Evolutionary conservation across 2,888 invertebrate genomes (phyloP).

Genomic region (Gibbula magus): DNA sequence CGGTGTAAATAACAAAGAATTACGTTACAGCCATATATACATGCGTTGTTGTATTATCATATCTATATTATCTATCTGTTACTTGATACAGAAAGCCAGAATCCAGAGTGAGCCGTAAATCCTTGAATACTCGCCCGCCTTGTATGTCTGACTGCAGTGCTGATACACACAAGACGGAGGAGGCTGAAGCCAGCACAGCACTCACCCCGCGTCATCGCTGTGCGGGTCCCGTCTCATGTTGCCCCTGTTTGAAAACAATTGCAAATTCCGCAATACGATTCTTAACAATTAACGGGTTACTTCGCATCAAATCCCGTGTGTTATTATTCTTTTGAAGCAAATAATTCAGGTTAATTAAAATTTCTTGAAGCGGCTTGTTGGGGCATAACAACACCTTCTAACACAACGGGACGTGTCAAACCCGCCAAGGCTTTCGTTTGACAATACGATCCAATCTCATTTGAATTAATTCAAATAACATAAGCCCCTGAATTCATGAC

Average conservation of each 20-base stretch:
- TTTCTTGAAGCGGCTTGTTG: neutral
- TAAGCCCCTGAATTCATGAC: slow-evolving; percentile 8
- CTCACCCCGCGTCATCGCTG: neutral
- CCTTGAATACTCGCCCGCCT: too few species aligned
- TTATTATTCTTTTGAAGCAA: neutral
- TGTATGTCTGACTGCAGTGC: too few species aligned
- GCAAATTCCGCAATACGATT: neutral
- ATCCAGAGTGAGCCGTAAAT: too few species aligned
- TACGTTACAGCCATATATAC: too few species aligned
- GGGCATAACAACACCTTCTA: neutral
- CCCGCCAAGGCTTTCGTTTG: neutral
- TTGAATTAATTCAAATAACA: slow-evolving; percentile 9
- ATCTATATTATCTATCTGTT: too few species aligned
- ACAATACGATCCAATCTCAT: slow-evolving; percentile 7
- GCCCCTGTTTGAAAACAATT: neutral
- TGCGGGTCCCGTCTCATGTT: neutral
- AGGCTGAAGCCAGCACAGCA: neutral
- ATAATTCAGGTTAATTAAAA: slow-evolving; percentile 3
- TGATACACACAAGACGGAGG: too few species aligned
- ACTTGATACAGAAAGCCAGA: too few species aligned
- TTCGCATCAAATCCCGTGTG: neutral
- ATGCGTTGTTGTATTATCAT: too few species aligned
- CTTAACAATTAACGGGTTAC: neutral
- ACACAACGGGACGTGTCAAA: neutral
- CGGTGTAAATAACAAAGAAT: too few species aligned